phyloP scores from a whole-genome alignment of 2,113 vertebrate species.

The Chamaea fasciata region DNA sequence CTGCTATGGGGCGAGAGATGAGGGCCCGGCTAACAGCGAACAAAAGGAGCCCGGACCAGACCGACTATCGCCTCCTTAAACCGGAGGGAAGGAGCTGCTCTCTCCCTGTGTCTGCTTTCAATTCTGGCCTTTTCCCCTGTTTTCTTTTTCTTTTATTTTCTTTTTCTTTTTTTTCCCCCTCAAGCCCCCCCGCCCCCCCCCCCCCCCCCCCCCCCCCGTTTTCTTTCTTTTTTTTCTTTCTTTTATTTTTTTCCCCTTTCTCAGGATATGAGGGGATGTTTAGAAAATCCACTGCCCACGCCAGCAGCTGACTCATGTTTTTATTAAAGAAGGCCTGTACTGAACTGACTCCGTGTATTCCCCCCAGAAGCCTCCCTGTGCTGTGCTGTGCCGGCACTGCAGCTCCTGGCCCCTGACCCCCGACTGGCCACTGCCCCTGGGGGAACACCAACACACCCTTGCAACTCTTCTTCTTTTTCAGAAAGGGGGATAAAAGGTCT shows the following conservation, averaged over 20 bases:
- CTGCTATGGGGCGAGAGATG: not conserved
- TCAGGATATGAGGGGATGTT: constrained; percentile 80
- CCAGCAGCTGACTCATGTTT: constrained; percentile 78
- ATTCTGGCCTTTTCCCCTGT: constrained; percentile 32
- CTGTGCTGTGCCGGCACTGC: not conserved
- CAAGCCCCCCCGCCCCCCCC: not conserved
- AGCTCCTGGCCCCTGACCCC: not conserved
- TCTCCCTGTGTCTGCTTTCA: constrained; percentile 54
- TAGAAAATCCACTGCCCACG: constrained; percentile 74
- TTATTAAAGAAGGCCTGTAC: constrained; percentile 61
- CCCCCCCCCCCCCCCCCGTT: not conserved
- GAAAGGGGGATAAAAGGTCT: not conserved
- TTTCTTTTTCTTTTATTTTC: not conserved
- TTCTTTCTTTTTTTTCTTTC: not conserved
- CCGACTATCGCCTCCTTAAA: constrained; percentile 9
- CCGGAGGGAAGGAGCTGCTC: not conserved
- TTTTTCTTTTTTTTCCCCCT: not conserved
- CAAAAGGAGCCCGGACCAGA: not conserved
- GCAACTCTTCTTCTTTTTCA: not conserved
- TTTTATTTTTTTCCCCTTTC: constrained; percentile 11
- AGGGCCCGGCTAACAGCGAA: not conserved
- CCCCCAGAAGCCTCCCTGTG: not conserved
- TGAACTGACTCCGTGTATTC: not conserved
- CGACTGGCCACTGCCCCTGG: not conserved
- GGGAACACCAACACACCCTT: not conserved